A percentile compares a stretch with the other conserved stretches of the same genome.
phyloP scores from a whole-genome alignment of 2,888 invertebrate genomes.

The Callyntrura sp. region DNA sequence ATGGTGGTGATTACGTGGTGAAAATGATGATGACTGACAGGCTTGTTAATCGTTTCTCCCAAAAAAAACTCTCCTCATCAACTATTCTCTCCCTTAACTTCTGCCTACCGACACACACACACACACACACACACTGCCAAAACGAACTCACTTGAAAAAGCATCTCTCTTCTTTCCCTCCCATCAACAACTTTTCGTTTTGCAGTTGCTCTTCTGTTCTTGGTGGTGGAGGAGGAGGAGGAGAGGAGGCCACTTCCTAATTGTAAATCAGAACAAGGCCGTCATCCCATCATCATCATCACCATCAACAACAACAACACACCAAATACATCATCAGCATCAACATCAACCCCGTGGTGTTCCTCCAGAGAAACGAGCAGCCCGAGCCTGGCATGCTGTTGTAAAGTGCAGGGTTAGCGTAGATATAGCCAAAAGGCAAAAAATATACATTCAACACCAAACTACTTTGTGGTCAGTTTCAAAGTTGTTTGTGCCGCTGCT shows the following conservation, averaged over 20 bases:
- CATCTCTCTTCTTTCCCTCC: background rate
- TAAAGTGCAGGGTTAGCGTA: background rate
- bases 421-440: constrained; percentile 38
- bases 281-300: constrained; percentile 47
- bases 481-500: background rate
- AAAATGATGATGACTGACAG: constrained; percentile 68
- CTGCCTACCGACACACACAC: no score
- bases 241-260: no score
- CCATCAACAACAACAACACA: background rate
- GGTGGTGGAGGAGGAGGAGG: background rate
- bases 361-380: background rate
- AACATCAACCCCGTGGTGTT: background rate
- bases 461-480: constrained; percentile 23
- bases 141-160: background rate
- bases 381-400: background rate
- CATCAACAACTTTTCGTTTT: background rate
- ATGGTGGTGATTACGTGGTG: background rate
- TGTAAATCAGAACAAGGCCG: constrained; percentile 67
- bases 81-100: constrained; percentile 12
- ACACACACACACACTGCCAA: background rate
- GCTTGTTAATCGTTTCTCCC: constrained; percentile 54
- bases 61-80: constrained; percentile 28
- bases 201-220: background rate
- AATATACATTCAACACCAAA: background rate
- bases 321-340: background rate